Base-by-base conservation (phyloP, 2,888 invertebrate species). In the Latrodectus elegans region DNA sequence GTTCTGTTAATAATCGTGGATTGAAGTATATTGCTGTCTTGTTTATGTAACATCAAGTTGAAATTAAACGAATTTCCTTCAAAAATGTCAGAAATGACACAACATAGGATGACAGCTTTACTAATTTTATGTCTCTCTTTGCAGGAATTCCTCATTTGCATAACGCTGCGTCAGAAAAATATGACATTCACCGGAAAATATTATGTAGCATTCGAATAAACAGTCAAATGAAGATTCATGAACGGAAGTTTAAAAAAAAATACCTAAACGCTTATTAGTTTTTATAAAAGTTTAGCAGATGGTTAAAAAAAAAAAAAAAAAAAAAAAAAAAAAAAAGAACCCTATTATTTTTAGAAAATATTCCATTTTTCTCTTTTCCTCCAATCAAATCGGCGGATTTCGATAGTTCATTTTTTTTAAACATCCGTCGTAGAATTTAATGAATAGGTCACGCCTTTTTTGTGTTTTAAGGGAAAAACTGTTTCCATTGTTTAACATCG, bases 371-470 rank as follows among this genome's bases (percentile, higher is more conserved):
- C 65, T 67, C n/a, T 26, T 60, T 64, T 38, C 83, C 71, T 77
- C 77, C 84, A 84, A 78, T 84, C 84, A 84, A 77, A 55, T 49
- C 60, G 76, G 76, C 68, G 83, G 83, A 78, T 68, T 74, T 80
- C 73, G 55, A 74, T 83, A 38, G 53, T 73, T 15, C 73, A 17
- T 72, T 15, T 72, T 60, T 38, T 60, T 84, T 77, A 72, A 78
- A 84, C 84, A 77, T 84, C 84, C 84, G 84, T 77, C 78, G 84
- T 17, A 17, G 53, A 73, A 77, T 84, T 78, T 87, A 87, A 87
- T 82, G 86, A 87, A 77, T 64, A 71, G 51, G 77, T 55, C 81
- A 81, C 86, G 86, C 86, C 86, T 73, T 87, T 87, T 87, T 81
- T 72, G 76, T 76, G 81, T 87, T 87, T 86, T 87, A 80, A 87